phyloP scores from a whole-genome alignment of 2,797 vertebrate species.

The Coregonus suidteri region DNA sequence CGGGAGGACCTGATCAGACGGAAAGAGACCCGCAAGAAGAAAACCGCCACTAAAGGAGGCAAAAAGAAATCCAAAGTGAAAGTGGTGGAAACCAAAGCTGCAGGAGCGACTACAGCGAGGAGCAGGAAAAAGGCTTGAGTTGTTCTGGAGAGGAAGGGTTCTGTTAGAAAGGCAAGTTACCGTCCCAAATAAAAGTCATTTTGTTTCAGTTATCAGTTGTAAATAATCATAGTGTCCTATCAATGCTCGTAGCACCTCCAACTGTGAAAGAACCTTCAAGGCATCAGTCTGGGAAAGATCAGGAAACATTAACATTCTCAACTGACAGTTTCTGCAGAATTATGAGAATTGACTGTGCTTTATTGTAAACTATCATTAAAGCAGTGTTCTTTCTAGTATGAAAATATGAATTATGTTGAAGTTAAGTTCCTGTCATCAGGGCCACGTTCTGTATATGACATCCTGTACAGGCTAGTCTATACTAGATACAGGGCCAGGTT shows the following conservation, averaged over 20 bases:
- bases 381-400: neutral
- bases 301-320: neutral
- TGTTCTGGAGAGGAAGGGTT: neutral
- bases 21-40: constrained; percentile 37
- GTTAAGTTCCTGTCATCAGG: no score
- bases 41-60: constrained; percentile 26
- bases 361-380: constrained; percentile 5
- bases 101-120: constrained; percentile 11
- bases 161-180: neutral
- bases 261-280: constrained; percentile 33
- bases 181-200: constrained; percentile 9
- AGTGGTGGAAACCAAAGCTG: constrained; percentile 10
- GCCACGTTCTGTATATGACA: neutral
- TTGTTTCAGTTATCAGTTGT: constrained; percentile 16
- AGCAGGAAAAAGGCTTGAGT: constrained; percentile 35
- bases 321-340: neutral
- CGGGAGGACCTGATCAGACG: constrained; percentile 82
- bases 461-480: neutral
- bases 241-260: constrained; percentile 15
- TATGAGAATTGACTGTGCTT: neutral
- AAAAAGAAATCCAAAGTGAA: neutral
- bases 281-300: neutral
- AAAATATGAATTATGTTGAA: neutral
- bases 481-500: neutral
- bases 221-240: constrained; percentile 17